phyloP scores from a whole-genome alignment of 2,888 invertebrate species.

The Nebria salina region DNA sequence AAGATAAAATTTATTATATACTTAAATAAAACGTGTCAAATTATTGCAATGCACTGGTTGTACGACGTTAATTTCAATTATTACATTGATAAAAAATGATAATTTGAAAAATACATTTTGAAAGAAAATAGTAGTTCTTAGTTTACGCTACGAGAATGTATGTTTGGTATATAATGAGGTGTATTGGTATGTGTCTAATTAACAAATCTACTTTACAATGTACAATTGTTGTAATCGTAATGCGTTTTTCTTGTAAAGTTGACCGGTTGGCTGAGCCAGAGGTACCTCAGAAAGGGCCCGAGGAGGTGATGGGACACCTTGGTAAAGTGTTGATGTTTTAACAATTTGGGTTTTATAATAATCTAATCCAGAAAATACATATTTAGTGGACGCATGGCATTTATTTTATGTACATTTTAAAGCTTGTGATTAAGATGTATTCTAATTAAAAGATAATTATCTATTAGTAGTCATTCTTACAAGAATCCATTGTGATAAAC shows the following conservation, averaged over 20 bases:
- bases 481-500: background rate
- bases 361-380: too few species aligned
- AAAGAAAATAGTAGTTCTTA: too few species aligned
- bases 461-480: background rate
- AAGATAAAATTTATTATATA: too few species aligned
- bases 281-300: constrained; percentile 21
- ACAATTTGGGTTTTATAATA: too few species aligned
- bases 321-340: constrained; percentile 26
- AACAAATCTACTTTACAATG: background rate
- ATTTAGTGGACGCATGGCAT: background rate
- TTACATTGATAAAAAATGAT: background rate
- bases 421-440: too few species aligned
- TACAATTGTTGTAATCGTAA: background rate
- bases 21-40: too few species aligned
- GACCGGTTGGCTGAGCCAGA: constrained; percentile 31
- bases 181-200: too few species aligned
- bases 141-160: too few species aligned
- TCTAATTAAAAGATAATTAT: background rate
- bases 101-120: background rate
- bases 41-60: background rate
- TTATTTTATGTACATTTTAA: background rate
- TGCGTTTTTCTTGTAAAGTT: constrained; percentile 24
- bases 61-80: background rate
- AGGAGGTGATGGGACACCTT: constrained; percentile 25
- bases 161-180: too few species aligned